Evolutionary conservation across 2,888 invertebrate genomes (phyloP).

Genomic region (Anthophora plumipes): DNA sequence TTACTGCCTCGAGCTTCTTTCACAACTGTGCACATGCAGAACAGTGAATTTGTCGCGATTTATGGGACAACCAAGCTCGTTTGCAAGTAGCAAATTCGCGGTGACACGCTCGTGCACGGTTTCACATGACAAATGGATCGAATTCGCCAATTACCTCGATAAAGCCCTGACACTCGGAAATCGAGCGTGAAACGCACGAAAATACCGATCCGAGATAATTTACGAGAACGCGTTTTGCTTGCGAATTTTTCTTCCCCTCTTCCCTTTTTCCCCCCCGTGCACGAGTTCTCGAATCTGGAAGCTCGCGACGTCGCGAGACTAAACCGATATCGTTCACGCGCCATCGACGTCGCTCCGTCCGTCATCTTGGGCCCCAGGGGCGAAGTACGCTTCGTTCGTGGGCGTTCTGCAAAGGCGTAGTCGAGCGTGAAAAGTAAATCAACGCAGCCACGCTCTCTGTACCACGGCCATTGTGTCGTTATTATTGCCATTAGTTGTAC

Average conservation of each 20-base stretch:
- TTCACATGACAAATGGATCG: constrained; percentile 51
- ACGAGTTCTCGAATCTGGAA: no score
- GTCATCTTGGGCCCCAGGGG: no score
- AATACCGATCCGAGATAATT: constrained; percentile 25
- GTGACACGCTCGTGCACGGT: constrained; percentile 20
- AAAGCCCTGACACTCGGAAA: constrained; percentile 26
- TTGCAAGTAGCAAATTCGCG: constrained; percentile 22
- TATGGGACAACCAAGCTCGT: constrained; percentile 25
- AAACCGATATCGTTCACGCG: constrained; percentile 51
- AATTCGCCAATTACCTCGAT: constrained; percentile 55
- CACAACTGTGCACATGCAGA: background rate
- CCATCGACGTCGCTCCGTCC: constrained; percentile 22
- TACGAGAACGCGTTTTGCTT: background rate
- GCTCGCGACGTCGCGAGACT: background rate
- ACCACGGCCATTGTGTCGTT: constrained; percentile 27
- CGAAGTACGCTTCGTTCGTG: constrained; percentile 43
- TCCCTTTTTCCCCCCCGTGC: no score
- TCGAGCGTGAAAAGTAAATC: constrained; percentile 69
- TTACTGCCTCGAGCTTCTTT: background rate
- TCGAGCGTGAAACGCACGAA: constrained; percentile 26
- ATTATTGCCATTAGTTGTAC: constrained; percentile 47
- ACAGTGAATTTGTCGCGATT: constrained; percentile 29
- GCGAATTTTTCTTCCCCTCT: no score
- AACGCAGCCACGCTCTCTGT: constrained; percentile 43
- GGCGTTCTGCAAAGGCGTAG: constrained; percentile 40